Percentiles rank a stretch among this genome's conserved stretches.
Conservation (phyloP, 2,797 vertebrate genomes). For the Denticeps clupeoides region DNA sequence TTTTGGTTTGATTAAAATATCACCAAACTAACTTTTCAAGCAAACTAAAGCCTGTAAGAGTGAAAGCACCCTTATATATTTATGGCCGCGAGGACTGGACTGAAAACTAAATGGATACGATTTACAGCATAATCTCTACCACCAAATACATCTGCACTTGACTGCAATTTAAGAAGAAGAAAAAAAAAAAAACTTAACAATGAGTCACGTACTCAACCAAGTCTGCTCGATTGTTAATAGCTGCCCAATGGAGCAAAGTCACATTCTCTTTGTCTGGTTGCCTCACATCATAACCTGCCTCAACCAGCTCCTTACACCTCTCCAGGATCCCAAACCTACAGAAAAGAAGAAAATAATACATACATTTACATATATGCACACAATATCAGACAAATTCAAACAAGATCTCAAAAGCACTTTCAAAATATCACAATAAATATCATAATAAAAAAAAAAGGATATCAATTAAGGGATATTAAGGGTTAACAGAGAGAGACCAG, state of each 20-base stretch:
- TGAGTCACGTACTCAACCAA: constrained; percentile 75
- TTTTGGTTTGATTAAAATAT: too few species aligned
- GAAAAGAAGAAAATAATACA: not conserved
- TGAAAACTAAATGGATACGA: too few species aligned
- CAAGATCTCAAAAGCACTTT: too few species aligned
- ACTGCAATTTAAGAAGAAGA: not conserved
- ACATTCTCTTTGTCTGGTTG: constrained; percentile 94
- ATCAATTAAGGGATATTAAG: too few species aligned
- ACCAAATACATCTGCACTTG: not conserved
- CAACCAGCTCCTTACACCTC: constrained; percentile 85
- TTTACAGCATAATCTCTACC: too few species aligned
- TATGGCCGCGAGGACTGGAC: too few species aligned
- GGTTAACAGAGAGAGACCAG: too few species aligned
- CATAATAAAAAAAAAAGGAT: not conserved
- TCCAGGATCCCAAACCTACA: constrained; percentile 82
- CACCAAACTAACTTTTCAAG: too few species aligned
- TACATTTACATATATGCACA: too few species aligned
- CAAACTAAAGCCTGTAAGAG: too few species aligned
- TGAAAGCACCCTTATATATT: too few species aligned
- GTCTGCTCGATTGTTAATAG: constrained; percentile 90
- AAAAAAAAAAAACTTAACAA: not conserved
- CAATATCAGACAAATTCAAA: too few species aligned
- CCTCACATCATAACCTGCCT: constrained; percentile 83
- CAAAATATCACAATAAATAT: not conserved
- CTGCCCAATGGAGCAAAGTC: constrained; percentile 90